Evolutionary conservation across 2,797 vertebrate genomes (phyloP).

Genomic region (Chelon labrosus): DNA sequence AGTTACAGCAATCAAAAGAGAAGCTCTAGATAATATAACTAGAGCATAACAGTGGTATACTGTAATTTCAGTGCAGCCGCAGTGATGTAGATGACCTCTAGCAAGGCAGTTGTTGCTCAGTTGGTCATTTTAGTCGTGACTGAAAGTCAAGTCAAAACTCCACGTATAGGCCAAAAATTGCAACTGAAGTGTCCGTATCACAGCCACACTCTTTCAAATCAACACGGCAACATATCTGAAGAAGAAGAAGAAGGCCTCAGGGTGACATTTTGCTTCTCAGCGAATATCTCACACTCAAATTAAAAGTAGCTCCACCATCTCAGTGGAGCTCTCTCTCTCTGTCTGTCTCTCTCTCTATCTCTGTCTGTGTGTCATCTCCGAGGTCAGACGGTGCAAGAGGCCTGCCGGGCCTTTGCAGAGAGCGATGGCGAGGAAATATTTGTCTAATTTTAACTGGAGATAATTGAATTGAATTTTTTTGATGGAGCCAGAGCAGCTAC

Average conservation of each 20-base stretch:
- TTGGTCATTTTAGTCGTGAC: slow-evolving; percentile 33
- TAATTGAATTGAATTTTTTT: slow-evolving; percentile 71
- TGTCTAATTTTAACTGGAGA: slow-evolving; percentile 81
- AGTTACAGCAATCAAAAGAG: slow-evolving; percentile 12
- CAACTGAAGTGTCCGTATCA: neutral
- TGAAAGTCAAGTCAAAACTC: neutral
- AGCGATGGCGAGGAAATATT: slow-evolving; percentile 73
- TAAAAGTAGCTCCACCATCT: neutral
- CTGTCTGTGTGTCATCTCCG: slow-evolving; percentile 16
- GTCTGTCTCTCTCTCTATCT: neutral
- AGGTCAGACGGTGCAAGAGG: slow-evolving; percentile 65
- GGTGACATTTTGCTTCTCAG: neutral
- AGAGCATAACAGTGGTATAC: neutral
- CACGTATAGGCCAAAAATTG: neutral
- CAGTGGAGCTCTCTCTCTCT: neutral
- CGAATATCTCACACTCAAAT: slow-evolving; percentile 2
- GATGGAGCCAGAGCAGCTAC: slow-evolving; percentile 63
- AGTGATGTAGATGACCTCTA: neutral
- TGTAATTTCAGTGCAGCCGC: neutral
- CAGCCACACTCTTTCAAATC: neutral
- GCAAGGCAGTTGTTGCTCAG: neutral
- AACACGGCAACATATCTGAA: slow-evolving; percentile 11
- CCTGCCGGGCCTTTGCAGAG: slow-evolving; percentile 38
- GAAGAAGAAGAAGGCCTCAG: neutral
- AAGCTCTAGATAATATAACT: neutral